Evolutionary conservation across 2,888 invertebrate species (phyloP).

Genomic region (Ernsta delagoae): DNA sequence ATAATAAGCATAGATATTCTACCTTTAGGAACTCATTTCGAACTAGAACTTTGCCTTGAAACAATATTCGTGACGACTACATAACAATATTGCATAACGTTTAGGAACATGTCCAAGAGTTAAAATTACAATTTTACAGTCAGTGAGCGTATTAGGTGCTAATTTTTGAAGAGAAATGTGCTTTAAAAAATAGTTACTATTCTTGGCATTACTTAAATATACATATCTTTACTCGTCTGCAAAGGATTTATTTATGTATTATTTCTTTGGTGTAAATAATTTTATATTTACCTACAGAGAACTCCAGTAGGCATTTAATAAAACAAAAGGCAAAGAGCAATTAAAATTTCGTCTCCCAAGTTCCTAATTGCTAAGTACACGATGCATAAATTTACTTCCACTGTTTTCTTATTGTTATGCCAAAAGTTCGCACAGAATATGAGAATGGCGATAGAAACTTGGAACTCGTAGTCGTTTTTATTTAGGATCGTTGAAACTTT

Average conservation of each 20-base stretch:
- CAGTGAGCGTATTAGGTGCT: too few species aligned
- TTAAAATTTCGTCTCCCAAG: not conserved
- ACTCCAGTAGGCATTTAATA: not conserved
- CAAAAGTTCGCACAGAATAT: slow-evolving; percentile 24
- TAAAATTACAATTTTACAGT: not conserved
- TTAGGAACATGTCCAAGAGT: slow-evolving; percentile 5
- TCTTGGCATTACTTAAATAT: too few species aligned
- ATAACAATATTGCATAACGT: slow-evolving; percentile 20
- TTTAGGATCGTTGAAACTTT: slow-evolving; percentile 13
- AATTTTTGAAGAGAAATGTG: not conserved
- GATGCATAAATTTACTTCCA: slow-evolving; percentile 26
- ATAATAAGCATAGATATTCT: slow-evolving; percentile 1
- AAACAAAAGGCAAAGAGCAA: slow-evolving; percentile 5
- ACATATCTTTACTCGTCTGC: too few species aligned
- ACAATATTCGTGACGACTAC: slow-evolving; percentile 12
- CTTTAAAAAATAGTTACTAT: too few species aligned
- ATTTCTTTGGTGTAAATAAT: too few species aligned
- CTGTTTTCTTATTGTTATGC: slow-evolving; percentile 23
- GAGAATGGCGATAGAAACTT: slow-evolving; percentile 16
- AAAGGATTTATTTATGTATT: too few species aligned
- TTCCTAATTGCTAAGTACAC: slow-evolving; percentile 13
- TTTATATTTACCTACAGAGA: not conserved
- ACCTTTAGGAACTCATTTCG: slow-evolving; percentile 17
- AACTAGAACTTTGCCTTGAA: slow-evolving; percentile 31
- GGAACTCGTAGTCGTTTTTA: slow-evolving; percentile 15